Evolutionary conservation across 2,888 invertebrate species (phyloP), one percentile per base, ranked within the genome.

Genomic region (Standfussiana lucernea): DNA sequence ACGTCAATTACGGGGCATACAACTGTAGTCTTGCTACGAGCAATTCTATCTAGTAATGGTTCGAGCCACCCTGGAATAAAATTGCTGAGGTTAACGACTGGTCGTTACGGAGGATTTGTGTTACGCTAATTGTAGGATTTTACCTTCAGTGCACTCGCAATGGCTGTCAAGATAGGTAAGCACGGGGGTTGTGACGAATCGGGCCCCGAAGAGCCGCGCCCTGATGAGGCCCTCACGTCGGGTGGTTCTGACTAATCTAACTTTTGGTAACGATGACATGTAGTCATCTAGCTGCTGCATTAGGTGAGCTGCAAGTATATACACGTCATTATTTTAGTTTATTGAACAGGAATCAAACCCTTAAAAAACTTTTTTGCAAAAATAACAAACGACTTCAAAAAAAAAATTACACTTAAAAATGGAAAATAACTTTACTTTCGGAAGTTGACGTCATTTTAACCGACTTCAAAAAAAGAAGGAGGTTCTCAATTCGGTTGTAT

Each of bases 151-250:
- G 94, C 99, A 99, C 96, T 99, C 99, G 97, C 99, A 99, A 95
- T 99, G 99, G 64, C 99, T 99, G 96, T 99, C 99, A 79, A 99
- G 97, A 95, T 99, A 99, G 37, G 99, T 99, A 83, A 99, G 97
- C 1, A 99, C 99, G 0, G 98, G 98, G 0, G 99, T 99, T n/a
- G 97, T 98, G 81, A 99, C 99, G 84, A 97, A 97, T 83, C 98
- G 97, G 61, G 99, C 99, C 10, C 99, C 99, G 79, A 99, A 96
- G 45, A 99, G 97, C 86, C 99, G 97, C 1, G 99, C 99, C 86
- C 99, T 97, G 91, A 99, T 99, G 85, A 99, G 97, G 37, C 99
- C 99, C 95, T 99, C 99, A 65, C 99, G 97, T 92, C 99, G 98
- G 77, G 98, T 97, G 6, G 99, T 99, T 79, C 99, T 97, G 35